Percentiles rank a stretch among this genome's conserved stretches.
Conservation (phyloP, 2,888 invertebrate species). For the Autographa gamma region DNA sequence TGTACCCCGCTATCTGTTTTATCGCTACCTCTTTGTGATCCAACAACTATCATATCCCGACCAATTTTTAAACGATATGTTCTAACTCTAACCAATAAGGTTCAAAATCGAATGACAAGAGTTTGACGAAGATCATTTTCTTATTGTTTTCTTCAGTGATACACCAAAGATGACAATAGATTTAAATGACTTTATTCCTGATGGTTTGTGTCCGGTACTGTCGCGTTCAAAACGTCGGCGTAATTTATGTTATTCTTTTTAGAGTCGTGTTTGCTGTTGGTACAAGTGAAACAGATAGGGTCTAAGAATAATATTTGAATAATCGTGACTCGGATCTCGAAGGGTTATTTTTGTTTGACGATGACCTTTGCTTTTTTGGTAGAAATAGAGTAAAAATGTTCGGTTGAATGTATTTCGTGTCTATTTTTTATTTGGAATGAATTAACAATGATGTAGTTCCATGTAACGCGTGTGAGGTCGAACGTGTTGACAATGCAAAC, state of each 20-base stretch:
- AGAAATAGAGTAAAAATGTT: slow-evolving; percentile 49
- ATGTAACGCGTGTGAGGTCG: slow-evolving; percentile 31
- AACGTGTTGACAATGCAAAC: not conserved
- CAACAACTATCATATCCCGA: slow-evolving; percentile 48
- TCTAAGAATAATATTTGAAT: slow-evolving; percentile 71
- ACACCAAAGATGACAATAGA: slow-evolving; percentile 83
- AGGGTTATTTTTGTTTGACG: slow-evolving; percentile 64
- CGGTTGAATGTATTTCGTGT: slow-evolving; percentile 31
- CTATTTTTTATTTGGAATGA: not conserved
- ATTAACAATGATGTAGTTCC: slow-evolving; percentile 13
- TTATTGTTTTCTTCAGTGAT: slow-evolving; percentile 68
- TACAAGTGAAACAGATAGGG: slow-evolving; percentile 78
- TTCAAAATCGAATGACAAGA: slow-evolving; percentile 47
- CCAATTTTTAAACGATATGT: slow-evolving; percentile 18
- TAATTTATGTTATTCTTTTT: slow-evolving; percentile 69
- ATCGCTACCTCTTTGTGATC: slow-evolving; percentile 79
- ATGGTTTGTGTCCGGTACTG: slow-evolving; percentile 77
- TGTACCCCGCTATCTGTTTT: slow-evolving; percentile 83
- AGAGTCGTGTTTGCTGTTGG: slow-evolving; percentile 74
- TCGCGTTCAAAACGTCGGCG: slow-evolving; percentile 72
- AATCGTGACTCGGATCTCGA: slow-evolving; percentile 61
- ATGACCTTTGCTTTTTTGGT: slow-evolving; percentile 66
- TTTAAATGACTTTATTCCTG: slow-evolving; percentile 85
- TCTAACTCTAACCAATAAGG: slow-evolving; percentile 45
- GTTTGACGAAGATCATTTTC: slow-evolving; percentile 40